These are phyloP conservation scores for Drosophila ambigua DNA, from an alignment of 1,140 invertebrate species.

Conservation along the genomic window DNA sequence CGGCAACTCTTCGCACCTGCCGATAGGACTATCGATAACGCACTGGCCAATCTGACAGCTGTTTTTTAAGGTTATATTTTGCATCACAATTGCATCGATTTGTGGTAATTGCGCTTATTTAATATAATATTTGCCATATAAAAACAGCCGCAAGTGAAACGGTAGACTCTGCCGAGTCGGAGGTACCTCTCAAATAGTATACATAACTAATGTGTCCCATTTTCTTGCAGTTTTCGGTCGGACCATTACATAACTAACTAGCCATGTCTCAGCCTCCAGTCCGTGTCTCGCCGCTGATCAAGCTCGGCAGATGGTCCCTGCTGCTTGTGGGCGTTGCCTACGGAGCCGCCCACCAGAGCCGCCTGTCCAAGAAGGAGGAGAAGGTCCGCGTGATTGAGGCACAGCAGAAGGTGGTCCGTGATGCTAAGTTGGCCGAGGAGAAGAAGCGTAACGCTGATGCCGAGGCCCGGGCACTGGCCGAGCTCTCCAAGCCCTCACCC, in stretches of 20 bases:
- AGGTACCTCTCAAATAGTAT: accelerated
- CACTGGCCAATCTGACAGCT: conserved; percentile 67
- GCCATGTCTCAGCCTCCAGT: conserved; percentile 86
- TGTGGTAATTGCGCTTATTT: conserved; percentile 62
- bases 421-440: conserved; percentile 88
- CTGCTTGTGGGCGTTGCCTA: conserved; percentile 88
- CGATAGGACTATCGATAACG: conserved; percentile 38
- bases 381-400: conserved; percentile 87
- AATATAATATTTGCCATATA: conserved; percentile 8
- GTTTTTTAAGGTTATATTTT: conserved; percentile 79
- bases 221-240: conserved; percentile 53
- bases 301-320: conserved; percentile 89
- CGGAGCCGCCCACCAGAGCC: conserved; percentile 88
- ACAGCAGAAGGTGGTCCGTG: conserved; percentile 87
- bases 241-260: conserved; percentile 76
- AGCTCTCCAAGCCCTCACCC: conserved; percentile 60
- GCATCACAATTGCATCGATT: conserved; percentile 51
- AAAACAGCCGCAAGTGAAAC: neutral
- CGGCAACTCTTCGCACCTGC: conserved; percentile 31
- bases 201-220: conserved; percentile 5
- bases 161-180: neutral
- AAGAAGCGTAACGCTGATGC: conserved; percentile 85
- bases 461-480: conserved; percentile 70
- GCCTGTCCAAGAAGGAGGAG: conserved; percentile 88
- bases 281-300: conserved; percentile 89